Evolutionary conservation across 2,797 vertebrate species (phyloP).

Genomic region (Menidia menidia): DNA sequence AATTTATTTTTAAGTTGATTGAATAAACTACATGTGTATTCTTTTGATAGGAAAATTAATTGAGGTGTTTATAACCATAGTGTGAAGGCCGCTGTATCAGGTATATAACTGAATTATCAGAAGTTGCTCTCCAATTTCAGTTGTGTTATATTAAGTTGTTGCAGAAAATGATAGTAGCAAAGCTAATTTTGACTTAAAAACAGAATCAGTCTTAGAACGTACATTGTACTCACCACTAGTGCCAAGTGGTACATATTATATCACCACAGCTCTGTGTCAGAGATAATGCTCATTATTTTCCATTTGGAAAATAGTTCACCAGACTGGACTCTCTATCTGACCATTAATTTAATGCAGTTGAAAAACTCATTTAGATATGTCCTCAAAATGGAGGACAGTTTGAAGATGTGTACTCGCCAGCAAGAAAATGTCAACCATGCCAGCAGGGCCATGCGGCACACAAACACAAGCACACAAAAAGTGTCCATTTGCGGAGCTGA

Average conservation of each 20-base stretch:
- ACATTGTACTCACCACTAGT: constrained; percentile 17
- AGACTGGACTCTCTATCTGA: constrained; percentile 38
- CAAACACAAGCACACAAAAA: not conserved
- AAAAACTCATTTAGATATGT: constrained; percentile 52
- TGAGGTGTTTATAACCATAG: not conserved
- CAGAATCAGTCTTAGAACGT: too few species aligned
- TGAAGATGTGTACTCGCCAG: constrained; percentile 41
- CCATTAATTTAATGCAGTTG: constrained; percentile 39
- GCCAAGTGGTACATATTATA: constrained; percentile 34
- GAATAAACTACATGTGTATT: not conserved
- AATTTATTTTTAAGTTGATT: too few species aligned
- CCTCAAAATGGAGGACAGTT: constrained; percentile 50
- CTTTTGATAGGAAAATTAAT: constrained; percentile 4
- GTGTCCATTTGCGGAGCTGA: constrained; percentile 34
- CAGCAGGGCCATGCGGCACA: constrained; percentile 25
- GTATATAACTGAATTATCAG: constrained; percentile 13
- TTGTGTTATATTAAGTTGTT: too few species aligned
- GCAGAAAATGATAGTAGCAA: too few species aligned
- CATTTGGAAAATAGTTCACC: constrained; percentile 29
- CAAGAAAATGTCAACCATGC: constrained; percentile 18
- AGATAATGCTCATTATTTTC: constrained; percentile 43
- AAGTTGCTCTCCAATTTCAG: too few species aligned
- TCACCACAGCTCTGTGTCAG: constrained; percentile 13
- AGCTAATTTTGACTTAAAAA: too few species aligned
- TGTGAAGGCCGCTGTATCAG: constrained; percentile 13